phyloP scores from a whole-genome alignment of 1,140 invertebrate species.

The Tribolium madens region DNA sequence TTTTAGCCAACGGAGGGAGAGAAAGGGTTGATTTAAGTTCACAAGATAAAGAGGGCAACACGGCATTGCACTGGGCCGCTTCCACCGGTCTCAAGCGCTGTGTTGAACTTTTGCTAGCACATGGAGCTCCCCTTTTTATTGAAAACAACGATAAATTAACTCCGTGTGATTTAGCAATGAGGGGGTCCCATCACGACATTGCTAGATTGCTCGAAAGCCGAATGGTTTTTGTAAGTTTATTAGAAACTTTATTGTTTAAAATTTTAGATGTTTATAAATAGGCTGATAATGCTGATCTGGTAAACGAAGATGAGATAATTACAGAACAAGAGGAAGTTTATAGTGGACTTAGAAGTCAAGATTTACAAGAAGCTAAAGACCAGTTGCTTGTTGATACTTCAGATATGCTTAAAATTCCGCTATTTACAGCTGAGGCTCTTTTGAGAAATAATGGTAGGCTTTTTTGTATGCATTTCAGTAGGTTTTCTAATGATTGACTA shows the following conservation, averaged over 20 bases:
- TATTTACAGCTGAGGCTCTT: slow-evolving; percentile 81
- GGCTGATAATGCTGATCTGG: slow-evolving; percentile 66
- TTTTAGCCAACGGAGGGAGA: slow-evolving; percentile 69
- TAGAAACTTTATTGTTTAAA: slow-evolving; percentile 7
- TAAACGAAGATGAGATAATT: slow-evolving; percentile 67
- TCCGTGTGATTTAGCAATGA: slow-evolving; percentile 76
- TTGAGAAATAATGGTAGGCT: slow-evolving; percentile 76
- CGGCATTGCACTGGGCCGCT: slow-evolving; percentile 77
- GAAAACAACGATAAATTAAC: slow-evolving; percentile 76
- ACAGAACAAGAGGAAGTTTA: slow-evolving; percentile 71
- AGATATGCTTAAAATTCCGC: slow-evolving; percentile 80
- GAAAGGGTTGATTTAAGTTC: slow-evolving; percentile 73
- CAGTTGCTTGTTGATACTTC: slow-evolving; percentile 80
- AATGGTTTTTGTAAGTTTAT: slow-evolving; percentile 78
- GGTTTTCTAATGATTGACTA: slow-evolving; percentile 43
- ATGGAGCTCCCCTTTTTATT: slow-evolving; percentile 73
- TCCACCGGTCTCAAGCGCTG: slow-evolving; percentile 74
- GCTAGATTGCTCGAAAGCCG: slow-evolving; percentile 76
- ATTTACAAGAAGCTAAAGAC: slow-evolving; percentile 83
- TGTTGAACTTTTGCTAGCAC: slow-evolving; percentile 74
- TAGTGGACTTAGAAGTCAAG: slow-evolving; percentile 75
- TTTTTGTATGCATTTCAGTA: slow-evolving; percentile 3
- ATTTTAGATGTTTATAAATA: slow-evolving; percentile 42
- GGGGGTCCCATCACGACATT: slow-evolving; percentile 71
- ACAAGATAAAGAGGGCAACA: slow-evolving; percentile 76